Evolutionary conservation across 2,113 vertebrate species (phyloP).

Genomic region (Misgurnus mizolepis): DNA sequence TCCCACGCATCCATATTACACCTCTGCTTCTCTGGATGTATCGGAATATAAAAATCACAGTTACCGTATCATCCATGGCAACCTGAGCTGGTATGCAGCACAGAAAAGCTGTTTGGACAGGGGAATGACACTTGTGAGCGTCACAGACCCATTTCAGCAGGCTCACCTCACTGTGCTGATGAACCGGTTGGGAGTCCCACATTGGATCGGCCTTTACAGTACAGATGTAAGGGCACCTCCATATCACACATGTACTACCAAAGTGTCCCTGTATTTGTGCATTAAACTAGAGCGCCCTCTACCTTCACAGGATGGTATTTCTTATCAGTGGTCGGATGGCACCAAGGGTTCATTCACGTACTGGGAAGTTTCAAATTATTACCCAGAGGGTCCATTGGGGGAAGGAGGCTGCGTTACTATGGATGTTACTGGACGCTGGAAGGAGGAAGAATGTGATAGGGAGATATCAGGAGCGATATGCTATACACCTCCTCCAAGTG

Average conservation of each 20-base stretch:
- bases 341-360: slow-evolving; percentile 82
- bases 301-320: slow-evolving; percentile 77
- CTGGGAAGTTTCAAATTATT: slow-evolving; percentile 77
- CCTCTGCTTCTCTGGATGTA: slow-evolving; percentile 73
- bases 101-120: slow-evolving; percentile 76
- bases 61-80: slow-evolving; percentile 84
- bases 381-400: slow-evolving; percentile 70
- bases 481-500: slow-evolving; percentile 71
- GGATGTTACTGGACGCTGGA: slow-evolving; percentile 84
- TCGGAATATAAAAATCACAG: slow-evolving; percentile 84
- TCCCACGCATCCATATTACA: slow-evolving; percentile 71
- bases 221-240: slow-evolving; percentile 78
- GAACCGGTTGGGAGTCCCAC: slow-evolving; percentile 76
- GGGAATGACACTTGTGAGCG: slow-evolving; percentile 82
- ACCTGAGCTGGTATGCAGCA: slow-evolving; percentile 92
- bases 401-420: slow-evolving; percentile 86
- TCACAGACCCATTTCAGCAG: slow-evolving; percentile 88
- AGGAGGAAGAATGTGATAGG: slow-evolving; percentile 76
- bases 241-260: background rate
- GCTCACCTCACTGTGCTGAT: slow-evolving; percentile 90
- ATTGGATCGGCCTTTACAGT: slow-evolving; percentile 92
- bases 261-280: slow-evolving; percentile 13
- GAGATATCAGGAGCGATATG: slow-evolving; percentile 85
- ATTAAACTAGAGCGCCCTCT: slow-evolving; percentile 7
- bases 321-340: slow-evolving; percentile 89